phyloP scores from a whole-genome alignment of 2,888 invertebrate species.

The Eupeodes luniger region DNA sequence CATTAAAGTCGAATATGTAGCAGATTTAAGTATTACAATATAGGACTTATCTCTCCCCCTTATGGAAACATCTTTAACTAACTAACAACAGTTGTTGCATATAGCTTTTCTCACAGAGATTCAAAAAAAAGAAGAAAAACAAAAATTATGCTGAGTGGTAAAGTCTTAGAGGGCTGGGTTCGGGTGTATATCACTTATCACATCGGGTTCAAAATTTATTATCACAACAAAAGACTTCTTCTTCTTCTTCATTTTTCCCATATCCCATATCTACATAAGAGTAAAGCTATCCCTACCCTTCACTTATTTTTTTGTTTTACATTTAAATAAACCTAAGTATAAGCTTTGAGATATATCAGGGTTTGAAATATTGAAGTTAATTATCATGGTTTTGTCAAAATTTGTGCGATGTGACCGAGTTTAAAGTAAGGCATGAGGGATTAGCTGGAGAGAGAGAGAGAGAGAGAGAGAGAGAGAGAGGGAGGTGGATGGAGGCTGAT shows the following conservation, averaged over 20 bases:
- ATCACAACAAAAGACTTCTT: background rate
- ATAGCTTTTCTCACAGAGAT: constrained; percentile 18
- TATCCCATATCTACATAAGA: background rate
- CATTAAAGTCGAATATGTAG: constrained; percentile 25
- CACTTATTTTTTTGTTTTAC: background rate
- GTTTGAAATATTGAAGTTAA: constrained; percentile 14
- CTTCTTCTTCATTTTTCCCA: background rate
- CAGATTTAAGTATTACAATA: background rate
- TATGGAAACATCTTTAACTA: background rate
- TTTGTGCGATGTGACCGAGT: constrained; percentile 9
- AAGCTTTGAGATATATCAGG: background rate
- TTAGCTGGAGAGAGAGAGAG: background rate
- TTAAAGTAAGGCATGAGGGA: background rate
- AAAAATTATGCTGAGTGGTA: background rate
- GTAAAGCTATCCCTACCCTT: background rate
- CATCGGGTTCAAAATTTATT: constrained; percentile 20
- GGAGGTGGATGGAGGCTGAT: background rate
- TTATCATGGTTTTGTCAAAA: constrained; percentile 30
- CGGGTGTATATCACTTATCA: constrained; percentile 27
- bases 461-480: background rate
- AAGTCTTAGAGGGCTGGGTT: background rate
- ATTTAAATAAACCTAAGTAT: background rate
- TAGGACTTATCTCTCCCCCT: background rate
- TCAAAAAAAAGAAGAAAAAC: too few relatives aligned
- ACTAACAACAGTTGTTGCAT: constrained; percentile 16